Conservation (phyloP, 2,888 invertebrate genomes). For the Amphipoea lucens region DNA sequence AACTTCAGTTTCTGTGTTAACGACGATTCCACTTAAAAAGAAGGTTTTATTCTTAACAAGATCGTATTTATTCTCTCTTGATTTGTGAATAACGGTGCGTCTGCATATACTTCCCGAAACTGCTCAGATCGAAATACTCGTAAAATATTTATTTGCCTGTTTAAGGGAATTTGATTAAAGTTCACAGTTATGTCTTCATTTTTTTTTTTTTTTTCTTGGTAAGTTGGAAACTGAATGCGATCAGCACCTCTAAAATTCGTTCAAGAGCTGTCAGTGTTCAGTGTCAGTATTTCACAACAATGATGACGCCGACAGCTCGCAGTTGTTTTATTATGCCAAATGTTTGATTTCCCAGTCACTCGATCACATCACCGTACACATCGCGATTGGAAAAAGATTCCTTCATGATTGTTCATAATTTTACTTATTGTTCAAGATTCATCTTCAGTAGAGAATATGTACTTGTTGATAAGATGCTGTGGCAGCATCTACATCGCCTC, state of each 20-base stretch:
- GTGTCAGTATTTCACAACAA: too few relatives aligned
- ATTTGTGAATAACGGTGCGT: constrained; percentile 63
- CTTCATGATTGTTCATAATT: not conserved
- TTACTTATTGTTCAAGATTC: not conserved
- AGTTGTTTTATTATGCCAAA: not conserved
- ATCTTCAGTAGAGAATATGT: not conserved
- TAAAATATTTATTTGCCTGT: constrained; percentile 19
- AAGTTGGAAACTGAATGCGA: not conserved
- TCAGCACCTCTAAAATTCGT: too few relatives aligned
- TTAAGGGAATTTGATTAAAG: constrained; percentile 10
- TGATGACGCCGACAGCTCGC: not conserved
- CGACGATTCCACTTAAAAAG: constrained; percentile 57
- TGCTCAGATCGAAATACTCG: constrained; percentile 19
- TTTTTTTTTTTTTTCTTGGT: not conserved
- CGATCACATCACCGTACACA: not conserved
- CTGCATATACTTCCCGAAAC: constrained; percentile 42
- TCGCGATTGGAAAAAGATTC: not conserved
- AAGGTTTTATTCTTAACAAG: constrained; percentile 58
- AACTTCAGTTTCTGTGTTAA: constrained; percentile 64
- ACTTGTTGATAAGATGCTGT: not conserved
- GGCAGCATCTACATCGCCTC: too few relatives aligned
- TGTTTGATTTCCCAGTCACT: not conserved
- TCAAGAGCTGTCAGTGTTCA: too few relatives aligned
- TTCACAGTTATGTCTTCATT: not conserved
- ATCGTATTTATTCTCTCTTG: constrained; percentile 59